These are phyloP conservation scores for Drosophila equinoxialis DNA, from an alignment of 1,140 invertebrate species.

Conservation along the genomic window DNA sequence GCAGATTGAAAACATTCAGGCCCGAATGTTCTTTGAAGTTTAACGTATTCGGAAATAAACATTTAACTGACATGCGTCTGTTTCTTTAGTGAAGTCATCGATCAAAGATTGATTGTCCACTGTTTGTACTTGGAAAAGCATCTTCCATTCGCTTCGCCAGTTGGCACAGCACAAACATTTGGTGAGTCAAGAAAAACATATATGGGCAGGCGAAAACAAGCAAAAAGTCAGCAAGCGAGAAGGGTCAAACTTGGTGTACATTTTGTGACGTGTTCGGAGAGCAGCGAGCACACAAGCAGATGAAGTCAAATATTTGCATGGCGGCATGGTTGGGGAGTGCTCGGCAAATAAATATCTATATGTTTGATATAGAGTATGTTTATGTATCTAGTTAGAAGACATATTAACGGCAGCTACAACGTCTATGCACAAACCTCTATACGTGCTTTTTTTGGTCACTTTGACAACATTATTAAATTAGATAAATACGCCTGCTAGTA, in stretches of 20 bases:
- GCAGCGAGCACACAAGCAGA: constrained; percentile 40
- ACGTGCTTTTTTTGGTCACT: background rate
- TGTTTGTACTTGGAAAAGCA: constrained; percentile 28
- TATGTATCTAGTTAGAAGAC: background rate
- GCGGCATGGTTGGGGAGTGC: constrained; percentile 34
- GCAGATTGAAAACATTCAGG: background rate
- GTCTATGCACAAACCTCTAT: background rate
- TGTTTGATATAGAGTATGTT: background rate
- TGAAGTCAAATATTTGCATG: constrained; percentile 34
- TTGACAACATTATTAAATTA: constrained; percentile 70
- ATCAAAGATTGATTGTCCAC: constrained; percentile 13
- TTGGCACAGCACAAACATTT: constrained; percentile 49
- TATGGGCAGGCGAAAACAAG: constrained; percentile 28
- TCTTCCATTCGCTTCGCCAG: constrained; percentile 36
- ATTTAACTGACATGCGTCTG: background rate
- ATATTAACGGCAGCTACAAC: constrained; percentile 17
- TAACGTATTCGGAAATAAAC: background rate
- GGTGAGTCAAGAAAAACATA: constrained; percentile 51
- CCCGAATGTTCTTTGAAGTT: background rate
- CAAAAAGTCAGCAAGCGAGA: constrained; percentile 20
- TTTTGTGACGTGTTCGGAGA: constrained; percentile 37
- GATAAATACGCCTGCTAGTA: constrained; percentile 36
- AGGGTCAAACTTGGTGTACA: constrained; percentile 52
- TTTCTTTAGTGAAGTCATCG: background rate
- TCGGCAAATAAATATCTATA: constrained; percentile 28